phyloP scores from a whole-genome alignment of 2,888 invertebrate species.

The Meiosimyza platycephala region DNA sequence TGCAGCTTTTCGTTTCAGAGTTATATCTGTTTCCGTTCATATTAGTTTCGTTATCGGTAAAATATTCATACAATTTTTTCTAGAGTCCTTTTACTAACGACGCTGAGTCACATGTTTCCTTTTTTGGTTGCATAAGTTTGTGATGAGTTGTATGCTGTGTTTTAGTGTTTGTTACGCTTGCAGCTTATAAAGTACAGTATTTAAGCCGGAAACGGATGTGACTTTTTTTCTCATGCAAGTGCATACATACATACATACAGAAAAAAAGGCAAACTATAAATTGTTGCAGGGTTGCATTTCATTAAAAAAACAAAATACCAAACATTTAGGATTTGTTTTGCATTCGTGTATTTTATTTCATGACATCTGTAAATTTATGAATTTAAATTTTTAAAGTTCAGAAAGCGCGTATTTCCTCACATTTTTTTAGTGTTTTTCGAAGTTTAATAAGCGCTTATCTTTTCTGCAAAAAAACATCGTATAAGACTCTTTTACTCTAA shows the following conservation, averaged over 20 bases:
- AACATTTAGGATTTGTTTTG: background rate
- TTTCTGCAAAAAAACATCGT: too few relatives aligned
- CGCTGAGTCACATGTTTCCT: background rate
- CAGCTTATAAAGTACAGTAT: slow-evolving; percentile 33
- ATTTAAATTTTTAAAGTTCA: background rate
- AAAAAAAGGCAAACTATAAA: too few relatives aligned
- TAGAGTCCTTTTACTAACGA: background rate
- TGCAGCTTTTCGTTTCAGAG: too few relatives aligned
- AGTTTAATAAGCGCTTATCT: too few relatives aligned
- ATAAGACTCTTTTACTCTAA: too few relatives aligned
- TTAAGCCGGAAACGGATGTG: slow-evolving; percentile 39
- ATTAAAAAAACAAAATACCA: background rate
- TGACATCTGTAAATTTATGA: slow-evolving; percentile 14
- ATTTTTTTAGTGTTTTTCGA: too few relatives aligned
- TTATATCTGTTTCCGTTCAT: background rate
- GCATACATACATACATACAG: background rate
- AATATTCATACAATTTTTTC: background rate
- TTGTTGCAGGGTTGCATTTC: background rate
- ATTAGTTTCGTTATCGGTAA: background rate
- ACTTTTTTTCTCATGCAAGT: slow-evolving; percentile 23
- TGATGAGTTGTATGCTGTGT: slow-evolving; percentile 3
- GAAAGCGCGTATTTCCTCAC: too few relatives aligned
- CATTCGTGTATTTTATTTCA: background rate
- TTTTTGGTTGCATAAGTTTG: slow-evolving; percentile 4
- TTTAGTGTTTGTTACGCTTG: slow-evolving; percentile 20